A percentile compares a stretch with the other conserved stretches of the same genome.
Evolutionary conservation across 2,888 invertebrate species (phyloP).

Genomic region (Timema cristinae): DNA sequence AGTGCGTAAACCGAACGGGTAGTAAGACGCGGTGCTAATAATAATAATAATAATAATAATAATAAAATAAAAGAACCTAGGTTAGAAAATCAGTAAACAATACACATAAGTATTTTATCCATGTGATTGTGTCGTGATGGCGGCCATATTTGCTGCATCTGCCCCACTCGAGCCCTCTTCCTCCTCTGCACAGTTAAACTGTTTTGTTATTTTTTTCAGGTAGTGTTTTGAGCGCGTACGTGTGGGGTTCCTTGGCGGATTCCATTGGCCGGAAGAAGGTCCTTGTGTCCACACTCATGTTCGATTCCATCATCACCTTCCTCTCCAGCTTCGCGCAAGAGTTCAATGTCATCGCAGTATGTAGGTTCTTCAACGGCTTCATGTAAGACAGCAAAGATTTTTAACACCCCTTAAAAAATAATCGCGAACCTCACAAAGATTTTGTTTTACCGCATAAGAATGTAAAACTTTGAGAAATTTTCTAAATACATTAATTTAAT

Average conservation of each 20-base stretch:
- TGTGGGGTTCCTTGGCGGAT: constrained; percentile 79
- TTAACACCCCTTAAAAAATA: constrained; percentile 8
- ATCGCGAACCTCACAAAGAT: background rate
- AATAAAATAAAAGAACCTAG: too few relatives aligned
- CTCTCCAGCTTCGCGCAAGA: constrained; percentile 58
- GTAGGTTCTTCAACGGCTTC: constrained; percentile 64
- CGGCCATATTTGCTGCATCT: too few relatives aligned
- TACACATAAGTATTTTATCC: too few relatives aligned
- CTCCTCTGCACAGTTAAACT: too few relatives aligned
- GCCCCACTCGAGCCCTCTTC: too few relatives aligned
- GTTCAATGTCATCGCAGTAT: constrained; percentile 54
- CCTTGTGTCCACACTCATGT: constrained; percentile 52
- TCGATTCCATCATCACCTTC: constrained; percentile 53
- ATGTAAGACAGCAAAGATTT: constrained; percentile 42
- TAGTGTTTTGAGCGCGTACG: constrained; percentile 67
- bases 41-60: too few relatives aligned
- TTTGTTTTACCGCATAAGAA: background rate
- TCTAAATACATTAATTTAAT: too few relatives aligned
- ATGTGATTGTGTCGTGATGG: too few relatives aligned
- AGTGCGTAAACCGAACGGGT: too few relatives aligned
- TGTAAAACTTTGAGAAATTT: too few relatives aligned
- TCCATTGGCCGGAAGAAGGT: constrained; percentile 63
- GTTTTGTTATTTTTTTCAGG: constrained; percentile 44
- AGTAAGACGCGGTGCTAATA: too few relatives aligned
- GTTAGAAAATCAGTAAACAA: too few relatives aligned